Evolutionary conservation across 2,113 vertebrate species (phyloP), one percentile per base, ranked within the genome.

Genomic region (Gila orcuttii): DNA sequence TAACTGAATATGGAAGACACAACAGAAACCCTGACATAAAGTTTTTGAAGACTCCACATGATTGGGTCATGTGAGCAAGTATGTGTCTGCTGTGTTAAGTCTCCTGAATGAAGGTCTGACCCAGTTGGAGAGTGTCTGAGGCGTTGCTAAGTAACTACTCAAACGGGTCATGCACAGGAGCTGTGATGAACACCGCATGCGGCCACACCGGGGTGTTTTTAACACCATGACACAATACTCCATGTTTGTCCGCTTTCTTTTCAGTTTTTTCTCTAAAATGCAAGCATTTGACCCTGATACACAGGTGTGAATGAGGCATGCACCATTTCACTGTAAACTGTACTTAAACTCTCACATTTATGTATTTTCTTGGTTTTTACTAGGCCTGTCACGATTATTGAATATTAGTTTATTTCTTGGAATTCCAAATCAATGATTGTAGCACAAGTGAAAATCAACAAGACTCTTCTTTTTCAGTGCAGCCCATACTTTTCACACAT

Each of bases 111-210:
- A 74, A 55, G 23, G 42, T 87, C 85, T 90, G 78, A 86, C 87
- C 87, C 78, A 86, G 69, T 85, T 85, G 78, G 55, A 75, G 23
- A 47, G 25, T 17, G 79, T 84, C 71, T 55, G 64, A 82, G 66
- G 87, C 66, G 87, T 79, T 86, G 79, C 87, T 86, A 86, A 55
- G 73, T 79, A 88, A 85, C 77, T 79, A 59, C 52, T 66, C 42
- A 73, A 77, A 33, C 62, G 73, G 85, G 87, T 83, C 89, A 85
- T 68, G 75, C 60, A 80, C 68, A 82, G 85, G 47, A 68, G 76
- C 80, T 74, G 62, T 19, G 73, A 73, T 2, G 47, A 79, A 68
- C 31, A 73, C 52, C 75, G 62, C 64, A 85, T 52, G 77, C 12
- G 73, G 45, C 19, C 39, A 47, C 74, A 52, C 60, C 36, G 13